Evolutionary conservation across 2,797 vertebrate genomes (phyloP), one percentile per base, ranked within the genome.

Genomic region (Spinus olivaceus): DNA sequence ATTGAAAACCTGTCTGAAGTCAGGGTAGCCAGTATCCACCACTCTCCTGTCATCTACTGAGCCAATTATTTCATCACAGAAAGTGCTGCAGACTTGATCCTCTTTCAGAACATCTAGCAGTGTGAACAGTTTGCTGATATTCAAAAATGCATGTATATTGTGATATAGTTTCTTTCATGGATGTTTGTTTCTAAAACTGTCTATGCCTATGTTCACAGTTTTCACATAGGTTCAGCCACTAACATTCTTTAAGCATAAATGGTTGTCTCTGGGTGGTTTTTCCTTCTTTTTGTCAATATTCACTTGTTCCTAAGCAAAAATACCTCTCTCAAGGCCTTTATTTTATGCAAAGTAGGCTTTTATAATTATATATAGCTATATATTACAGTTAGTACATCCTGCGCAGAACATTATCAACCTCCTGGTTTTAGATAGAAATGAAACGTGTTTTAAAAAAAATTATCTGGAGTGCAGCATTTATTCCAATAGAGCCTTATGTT

Each of bases 281-380:
- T 8, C 30, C 28, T 14, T 24, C 8, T 35, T 91, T 90, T 73
- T 78, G 14, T 60, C 39, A 76, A 35, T 60, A 76, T 86, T 90
- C 14, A 59, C 21, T 41, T 71, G 7, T 60, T 88, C 35, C 50
- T 47, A 84, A 90, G 54, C 30, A 94, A 86, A 92, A 86, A 53
- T 56, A 60, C 39, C 13, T 79, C n/a, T 69, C 4, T 67, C 28
- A 35, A 72, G 17, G 27, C 39, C 27, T 81, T 89, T 30, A 56
- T 69, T 94, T 91, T 73, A 47, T 81, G 22, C 63, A 49, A 69
- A 80, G 14, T 60, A 63, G 12, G 8, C 66, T 30, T 50, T 90
- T 44, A 27, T 50, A 71, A 23, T 72, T 89, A 32, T 32, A 77
- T 50, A 19, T 50, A 65, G 15, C 32, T 74, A 9, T 74, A 44